Evolutionary conservation across 2,797 vertebrate species (phyloP), one percentile per base, ranked within the genome.

Genomic region (Mionectes olivaceus): DNA sequence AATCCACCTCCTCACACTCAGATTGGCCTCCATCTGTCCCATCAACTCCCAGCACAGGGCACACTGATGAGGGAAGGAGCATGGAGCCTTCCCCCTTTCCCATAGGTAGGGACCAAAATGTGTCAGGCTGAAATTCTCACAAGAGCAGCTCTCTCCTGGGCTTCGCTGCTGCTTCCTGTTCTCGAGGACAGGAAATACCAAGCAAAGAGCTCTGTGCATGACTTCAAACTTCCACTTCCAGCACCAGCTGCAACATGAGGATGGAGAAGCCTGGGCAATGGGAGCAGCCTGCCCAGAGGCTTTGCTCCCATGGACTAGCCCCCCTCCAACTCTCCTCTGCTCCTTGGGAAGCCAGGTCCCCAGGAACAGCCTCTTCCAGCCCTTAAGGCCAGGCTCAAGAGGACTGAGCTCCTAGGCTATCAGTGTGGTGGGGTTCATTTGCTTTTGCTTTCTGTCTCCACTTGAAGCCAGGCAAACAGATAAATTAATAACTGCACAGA

Each of bases 141-240:
- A 93, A 85, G 76, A 90, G 80, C 83, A 67, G 92, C 83, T 95
- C 94, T 76, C 91, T 95, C 82, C 84, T 67, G 89, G 91, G 94
- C 83, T 96, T 81, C 25, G 0, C 85, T 52, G 79, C 87, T 52
- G 85, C 83, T 96, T 97, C 96, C 96, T 96, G 94, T 93, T 97
- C 93, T 76, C 19, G 21, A 65, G 70, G 77, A 70, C 95, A 97
- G 96, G 95, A 97, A 97, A 97, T 96, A 96, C 96, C 94, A 95
- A 94, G 95, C 85, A 90, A 96, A 88, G 79, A 88, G 92, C 85
- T 90, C 77, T 3, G 2, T 84, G 94, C 67, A 74, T 82, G 83
- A 90, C 83, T 94, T 95, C 91, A 95, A 96, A 83, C 96, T 96
- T 96, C 92, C 91, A 86, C 76, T 94, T 92, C 76, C 87, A 96